phyloP scores from a whole-genome alignment of 2,113 vertebrate species.

The Plestiodon gilberti region DNA sequence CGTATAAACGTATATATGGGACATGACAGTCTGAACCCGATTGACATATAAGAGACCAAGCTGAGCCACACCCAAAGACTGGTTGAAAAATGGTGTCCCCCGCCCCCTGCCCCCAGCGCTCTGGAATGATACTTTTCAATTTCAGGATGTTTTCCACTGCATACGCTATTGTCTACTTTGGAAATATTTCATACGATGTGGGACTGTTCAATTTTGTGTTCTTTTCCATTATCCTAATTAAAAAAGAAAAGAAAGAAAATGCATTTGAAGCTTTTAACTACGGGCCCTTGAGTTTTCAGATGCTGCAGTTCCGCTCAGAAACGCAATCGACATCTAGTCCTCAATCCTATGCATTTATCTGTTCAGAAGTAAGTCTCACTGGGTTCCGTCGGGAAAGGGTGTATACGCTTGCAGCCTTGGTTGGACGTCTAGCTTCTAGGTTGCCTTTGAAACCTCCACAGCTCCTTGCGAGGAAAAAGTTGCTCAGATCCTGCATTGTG shows the following conservation, averaged over 20 bases:
- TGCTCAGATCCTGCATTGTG: too few species aligned
- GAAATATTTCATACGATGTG: neutral
- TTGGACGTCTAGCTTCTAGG: too few species aligned
- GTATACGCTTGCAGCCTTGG: too few species aligned
- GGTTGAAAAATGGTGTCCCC: neutral
- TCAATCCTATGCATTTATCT: too few species aligned
- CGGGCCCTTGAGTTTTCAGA: too few species aligned
- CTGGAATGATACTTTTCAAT: neutral
- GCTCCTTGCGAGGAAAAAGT: too few species aligned
- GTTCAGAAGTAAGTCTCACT: too few species aligned
- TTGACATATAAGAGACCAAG: neutral
- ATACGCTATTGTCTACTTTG: neutral
- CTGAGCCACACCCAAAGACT: neutral
- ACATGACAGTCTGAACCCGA: neutral
- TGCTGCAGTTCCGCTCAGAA: too few species aligned
- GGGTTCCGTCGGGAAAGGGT: too few species aligned
- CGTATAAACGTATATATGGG: neutral
- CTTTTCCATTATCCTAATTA: neutral
- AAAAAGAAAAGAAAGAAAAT: too few species aligned
- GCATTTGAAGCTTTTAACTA: too few species aligned
- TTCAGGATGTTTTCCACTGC: neutral
- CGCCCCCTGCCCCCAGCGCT: neutral
- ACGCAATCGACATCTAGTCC: neutral
- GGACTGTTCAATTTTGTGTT: neutral
- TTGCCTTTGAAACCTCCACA: too few species aligned